Base-by-base conservation (phyloP, 1,140 invertebrate species). In the Zaprionus davidi region DNA sequence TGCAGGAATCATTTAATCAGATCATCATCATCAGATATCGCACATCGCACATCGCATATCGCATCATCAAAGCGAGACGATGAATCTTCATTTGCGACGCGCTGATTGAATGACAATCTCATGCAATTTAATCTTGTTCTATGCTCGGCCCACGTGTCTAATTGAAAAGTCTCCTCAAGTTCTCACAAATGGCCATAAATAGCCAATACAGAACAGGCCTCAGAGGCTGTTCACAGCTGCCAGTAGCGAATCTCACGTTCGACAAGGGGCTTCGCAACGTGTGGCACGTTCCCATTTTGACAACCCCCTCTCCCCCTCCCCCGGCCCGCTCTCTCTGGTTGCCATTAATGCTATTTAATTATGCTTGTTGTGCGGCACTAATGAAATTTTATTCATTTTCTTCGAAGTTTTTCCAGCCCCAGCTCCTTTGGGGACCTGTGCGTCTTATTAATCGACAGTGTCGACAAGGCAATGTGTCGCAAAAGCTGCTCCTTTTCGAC, bases 351-450 rank as follows among this genome's bases (percentile, higher is more conserved):
- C 69, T 11, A 71, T 71, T 71, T 64, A 71, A 71, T 71, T 55
- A 71, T 31, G 60, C 60, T 63, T 57, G 69, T 64, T 71, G 69
- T 56, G 59, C 36, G 60, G 12, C 59, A 57, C 69, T 71, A 71
- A 71, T 71, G 69, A 71, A 71, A 71, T 64, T 64, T 71, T 64
- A 71, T 71, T 71, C 20, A 56, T 71, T 70, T 70, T 26, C 31
- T 17, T 31, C n/a, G 13, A 70, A 70, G 67, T 70, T 70, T 62
- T 51, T 22, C 46, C 17, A 20, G 9, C 17, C n/a, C 20, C 20
- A 3, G 20, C 46, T 24, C 11, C 57, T 58, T 12, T 34, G 31
- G 9, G 31, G 31, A 34, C 34, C 31, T 41, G 22, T 12, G n/a
- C 9, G 13, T 44, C 53, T 53, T 70, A 51, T 62, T 62, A 70